Percentiles rank a stretch among this genome's conserved stretches.
These are phyloP conservation scores for Diabrotica undecimpunctata DNA, from an alignment of 1,140 invertebrate species.

Conservation along the genomic window DNA sequence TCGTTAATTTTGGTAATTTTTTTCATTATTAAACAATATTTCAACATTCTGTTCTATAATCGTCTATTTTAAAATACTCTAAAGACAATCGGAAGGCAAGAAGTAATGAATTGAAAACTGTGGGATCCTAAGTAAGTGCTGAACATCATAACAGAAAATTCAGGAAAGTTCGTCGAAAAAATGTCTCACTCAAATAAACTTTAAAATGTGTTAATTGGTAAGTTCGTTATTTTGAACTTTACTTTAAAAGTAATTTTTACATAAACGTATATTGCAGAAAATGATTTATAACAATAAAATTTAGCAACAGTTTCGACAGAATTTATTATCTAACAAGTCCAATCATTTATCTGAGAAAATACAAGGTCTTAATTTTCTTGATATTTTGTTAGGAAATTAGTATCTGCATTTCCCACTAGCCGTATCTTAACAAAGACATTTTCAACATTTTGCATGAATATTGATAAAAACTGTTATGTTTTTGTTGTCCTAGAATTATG, in stretches of 20 bases:
- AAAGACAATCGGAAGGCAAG: background rate
- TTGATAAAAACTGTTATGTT: too few species aligned
- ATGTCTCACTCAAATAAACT: conserved; percentile 1
- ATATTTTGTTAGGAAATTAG: conserved; percentile 8
- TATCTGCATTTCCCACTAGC: too few species aligned
- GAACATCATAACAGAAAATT: conserved; percentile 8
- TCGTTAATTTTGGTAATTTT: background rate
- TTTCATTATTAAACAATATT: background rate
- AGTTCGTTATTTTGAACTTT: background rate
- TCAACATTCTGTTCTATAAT: background rate
- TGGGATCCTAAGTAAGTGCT: background rate
- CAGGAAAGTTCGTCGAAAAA: conserved; percentile 6
- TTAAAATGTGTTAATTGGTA: conserved; percentile 10
- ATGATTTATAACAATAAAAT: background rate
- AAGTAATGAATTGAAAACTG: background rate
- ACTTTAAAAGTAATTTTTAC: background rate
- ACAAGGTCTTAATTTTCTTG: background rate
- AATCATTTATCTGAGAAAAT: background rate
- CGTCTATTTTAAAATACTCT: background rate
- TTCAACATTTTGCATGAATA: too few species aligned
- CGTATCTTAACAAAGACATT: too few species aligned
- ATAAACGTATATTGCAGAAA: too few species aligned
- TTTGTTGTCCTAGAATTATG: too few species aligned
- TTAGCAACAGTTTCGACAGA: conserved; percentile 4
- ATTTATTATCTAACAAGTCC: conserved; percentile 9